phyloP scores from a whole-genome alignment of 2,113 vertebrate genomes.

The Corythoichthys haematopterus region DNA sequence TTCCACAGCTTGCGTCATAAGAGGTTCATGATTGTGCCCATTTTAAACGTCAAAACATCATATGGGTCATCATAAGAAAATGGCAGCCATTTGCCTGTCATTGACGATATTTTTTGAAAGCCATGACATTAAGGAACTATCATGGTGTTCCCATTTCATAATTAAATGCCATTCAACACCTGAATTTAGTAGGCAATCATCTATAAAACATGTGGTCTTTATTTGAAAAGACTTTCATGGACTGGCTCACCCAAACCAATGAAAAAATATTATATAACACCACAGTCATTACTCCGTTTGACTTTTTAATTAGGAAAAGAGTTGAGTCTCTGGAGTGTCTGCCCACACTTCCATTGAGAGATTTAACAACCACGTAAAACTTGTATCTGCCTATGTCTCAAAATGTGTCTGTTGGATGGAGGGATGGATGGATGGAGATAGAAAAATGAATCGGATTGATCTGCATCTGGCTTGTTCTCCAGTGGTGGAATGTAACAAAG shows the following conservation, averaged over 20 bases:
- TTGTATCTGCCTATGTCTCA: background rate
- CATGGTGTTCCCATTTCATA: background rate
- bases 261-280: background rate
- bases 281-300: background rate
- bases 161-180: background rate
- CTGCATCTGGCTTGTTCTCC: too few relatives aligned
- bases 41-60: constrained; percentile 24
- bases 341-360: background rate
- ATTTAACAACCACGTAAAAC: background rate
- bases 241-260: background rate
- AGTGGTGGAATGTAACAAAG: too few relatives aligned
- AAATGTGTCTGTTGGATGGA: background rate
- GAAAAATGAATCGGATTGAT: too few relatives aligned
- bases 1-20: constrained; percentile 5
- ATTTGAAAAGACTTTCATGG: background rate
- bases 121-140: background rate
- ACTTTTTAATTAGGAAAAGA: background rate
- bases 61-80: constrained; percentile 31
- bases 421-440: too few relatives aligned
- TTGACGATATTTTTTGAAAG: background rate
- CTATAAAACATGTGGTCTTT: background rate
- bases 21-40: constrained; percentile 20
- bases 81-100: constrained; percentile 23
- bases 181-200: background rate
- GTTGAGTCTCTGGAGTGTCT: background rate